Evolutionary conservation across 2,797 vertebrate species (phyloP), one percentile per base, ranked within the genome.

Genomic region (Intellagama lesueurii): DNA sequence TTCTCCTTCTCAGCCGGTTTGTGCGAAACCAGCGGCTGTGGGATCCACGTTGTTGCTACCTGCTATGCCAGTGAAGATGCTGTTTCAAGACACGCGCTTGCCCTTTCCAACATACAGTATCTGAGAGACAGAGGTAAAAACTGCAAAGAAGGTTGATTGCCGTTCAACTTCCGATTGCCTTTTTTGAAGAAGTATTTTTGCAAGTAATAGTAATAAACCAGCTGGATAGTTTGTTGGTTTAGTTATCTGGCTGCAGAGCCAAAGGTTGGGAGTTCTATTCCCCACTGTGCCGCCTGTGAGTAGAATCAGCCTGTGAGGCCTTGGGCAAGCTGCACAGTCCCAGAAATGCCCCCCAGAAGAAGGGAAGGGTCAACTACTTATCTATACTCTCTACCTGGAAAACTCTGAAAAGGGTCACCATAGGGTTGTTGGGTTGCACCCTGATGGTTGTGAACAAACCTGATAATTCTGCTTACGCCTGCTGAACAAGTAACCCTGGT

Each of bases 1-100:
- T 99, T 99, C 94, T 99, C 99, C 0, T 99, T 98, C 92, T 97
- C 99, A 0, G 97, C 97, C 0, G 94, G 96, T 9, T 87, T 98
- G 17, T 96, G 97, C 81, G 95, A 95, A 88, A 83, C 87, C 3
- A 86, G 30, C 2, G 95, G 91, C 2, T 91, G 90, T 1, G 95
- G 84, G 22, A 40, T 91, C 5, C 88, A 52, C 7, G n/a, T 99
- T 1, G 98, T 97, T 0, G 98, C 98, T 90, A 98, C 98, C 30
- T 98, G 98, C 88, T 97, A 97, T 90, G 98, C 98, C 94, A 88
- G 86, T 30, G 95, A 96, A 82, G 96, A 96, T 4, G 96, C 96
- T 44, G 93, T 97, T 79, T 92, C 93, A 19, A 87, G 88, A 85
- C 95, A 98, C 2, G 96, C 96, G 0, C 93, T 95, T 0, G 95